Base-by-base conservation (phyloP, 1,140 invertebrate genomes). In the Drosophila bocqueti region DNA sequence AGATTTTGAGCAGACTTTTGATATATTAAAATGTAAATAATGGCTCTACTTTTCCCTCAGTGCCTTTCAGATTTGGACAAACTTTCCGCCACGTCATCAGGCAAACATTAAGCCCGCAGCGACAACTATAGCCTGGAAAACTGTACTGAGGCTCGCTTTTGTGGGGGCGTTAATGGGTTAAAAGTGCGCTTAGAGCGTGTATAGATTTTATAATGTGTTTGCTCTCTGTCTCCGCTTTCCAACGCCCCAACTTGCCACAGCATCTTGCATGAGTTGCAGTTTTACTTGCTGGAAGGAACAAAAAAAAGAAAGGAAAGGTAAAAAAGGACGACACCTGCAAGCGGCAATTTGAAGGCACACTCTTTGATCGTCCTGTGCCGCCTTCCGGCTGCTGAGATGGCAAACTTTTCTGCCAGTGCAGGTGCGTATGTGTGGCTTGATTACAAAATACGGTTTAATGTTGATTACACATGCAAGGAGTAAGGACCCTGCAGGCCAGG, bases 371-470 rank as follows among this genome's bases (percentile, higher is more conserved):
- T 50, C 67, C 82, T 84, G 87, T 87, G 76, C 34, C 58, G 78
- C 80, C 79, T 87, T 78, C 75, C 75, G 76, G 45, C 75, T 85
- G 83, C 83, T 86, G 83, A 86, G 75, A 74, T 83, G 67, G 67
- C 80, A 86, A 87, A 79, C 71, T 81, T 80, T 75, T 80, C 54
- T 50, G 58, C 24, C 54, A 60, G 49, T 73, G 63, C 57, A 47
- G 49, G 58, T 54, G 54, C n/a, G 60, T 65, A 61, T 66, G 66
- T 72, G 75, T 75, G 77, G 67, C 60, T 84, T 87, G 83, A 87
- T 87, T 87, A 81, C 83, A 89, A 87, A 87, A 87, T 87, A 87
- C 84, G 77, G 83, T 87, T 87, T 87, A 89, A 87, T 87, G 83
- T 87, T 87, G 84, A 87, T 87, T 87, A 87, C 84, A 87, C 85